Conservation (phyloP, 2,797 vertebrate genomes). For the Syndactyla subalaris region DNA sequence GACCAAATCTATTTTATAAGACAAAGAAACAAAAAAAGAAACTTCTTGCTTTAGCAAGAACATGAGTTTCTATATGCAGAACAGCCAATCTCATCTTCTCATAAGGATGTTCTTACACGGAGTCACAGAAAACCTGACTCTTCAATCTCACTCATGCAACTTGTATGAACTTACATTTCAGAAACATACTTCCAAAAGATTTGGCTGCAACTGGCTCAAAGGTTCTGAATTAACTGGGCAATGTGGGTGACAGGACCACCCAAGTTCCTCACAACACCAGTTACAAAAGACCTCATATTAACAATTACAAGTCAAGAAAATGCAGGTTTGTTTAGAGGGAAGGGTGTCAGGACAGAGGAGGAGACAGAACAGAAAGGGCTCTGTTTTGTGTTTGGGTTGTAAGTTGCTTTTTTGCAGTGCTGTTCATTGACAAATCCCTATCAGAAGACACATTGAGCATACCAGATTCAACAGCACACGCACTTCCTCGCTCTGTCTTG, state of each 20-base stretch:
- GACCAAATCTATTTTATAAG: not conserved
- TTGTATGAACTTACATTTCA: not conserved
- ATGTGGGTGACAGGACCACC: not conserved
- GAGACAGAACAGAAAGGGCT: not conserved
- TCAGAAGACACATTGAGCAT: conserved; percentile 43
- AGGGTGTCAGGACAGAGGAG: accelerated
- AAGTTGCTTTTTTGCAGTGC: not conserved
- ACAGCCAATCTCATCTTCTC: not conserved
- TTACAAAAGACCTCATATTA: not conserved
- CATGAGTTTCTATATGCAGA: not conserved
- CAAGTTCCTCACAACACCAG: not conserved
- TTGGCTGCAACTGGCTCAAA: not conserved
- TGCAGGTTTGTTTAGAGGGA: not conserved
- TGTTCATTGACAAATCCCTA: not conserved
- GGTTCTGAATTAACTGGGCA: not conserved
- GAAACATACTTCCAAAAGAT: not conserved
- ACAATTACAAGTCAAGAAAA: not conserved
- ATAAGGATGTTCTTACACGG: not conserved
- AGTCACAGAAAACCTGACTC: not conserved
- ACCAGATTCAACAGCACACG: conserved; percentile 80
- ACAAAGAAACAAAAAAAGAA: not conserved
- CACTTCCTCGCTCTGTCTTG: conserved; percentile 75
- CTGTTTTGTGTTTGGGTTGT: not conserved
- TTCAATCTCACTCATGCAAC: not conserved
- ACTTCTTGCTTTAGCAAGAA: not conserved